Percentiles rank a stretch among this genome's conserved stretches.
Evolutionary conservation across 2,113 vertebrate genomes (phyloP).

Genomic region (Grus americana): DNA sequence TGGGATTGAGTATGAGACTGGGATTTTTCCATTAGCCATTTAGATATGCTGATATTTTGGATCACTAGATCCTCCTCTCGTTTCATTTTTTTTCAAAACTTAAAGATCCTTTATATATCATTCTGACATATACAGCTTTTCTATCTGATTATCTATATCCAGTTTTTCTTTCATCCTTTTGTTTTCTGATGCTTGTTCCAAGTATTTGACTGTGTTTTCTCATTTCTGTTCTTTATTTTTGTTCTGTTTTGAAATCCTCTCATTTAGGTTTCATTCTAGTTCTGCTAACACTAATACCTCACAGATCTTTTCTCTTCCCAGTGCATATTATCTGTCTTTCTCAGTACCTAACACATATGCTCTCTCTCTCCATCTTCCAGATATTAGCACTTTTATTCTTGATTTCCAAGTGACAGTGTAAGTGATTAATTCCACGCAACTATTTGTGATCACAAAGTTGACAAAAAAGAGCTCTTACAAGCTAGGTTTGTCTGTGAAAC

Average conservation of each 20-base stretch:
- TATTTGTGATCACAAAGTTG: conserved; percentile 10
- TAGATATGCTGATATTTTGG: neutral
- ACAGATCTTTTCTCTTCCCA: neutral
- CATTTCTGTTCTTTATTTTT: neutral
- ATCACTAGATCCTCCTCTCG: neutral
- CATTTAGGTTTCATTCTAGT: conserved; percentile 15
- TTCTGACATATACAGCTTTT: neutral
- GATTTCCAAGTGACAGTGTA: conserved; percentile 38
- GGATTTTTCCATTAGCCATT: neutral
- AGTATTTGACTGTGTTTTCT: neutral
- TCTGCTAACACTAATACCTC: neutral
- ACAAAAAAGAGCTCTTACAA: neutral
- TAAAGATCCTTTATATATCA: neutral
- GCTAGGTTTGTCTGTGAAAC: neutral
- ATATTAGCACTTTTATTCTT: conserved; percentile 23
- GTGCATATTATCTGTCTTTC: neutral
- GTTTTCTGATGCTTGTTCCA: neutral
- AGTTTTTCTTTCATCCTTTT: neutral
- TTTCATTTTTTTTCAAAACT: neutral
- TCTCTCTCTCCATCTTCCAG: neutral
- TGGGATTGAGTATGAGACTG: neutral
- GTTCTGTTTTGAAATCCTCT: conserved; percentile 2
- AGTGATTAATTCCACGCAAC: conserved; percentile 9
- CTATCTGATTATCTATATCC: neutral
- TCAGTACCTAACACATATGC: neutral